These are phyloP conservation scores for Empis livida DNA, from an alignment of 2,888 invertebrate genomes.

Conservation along the genomic window DNA sequence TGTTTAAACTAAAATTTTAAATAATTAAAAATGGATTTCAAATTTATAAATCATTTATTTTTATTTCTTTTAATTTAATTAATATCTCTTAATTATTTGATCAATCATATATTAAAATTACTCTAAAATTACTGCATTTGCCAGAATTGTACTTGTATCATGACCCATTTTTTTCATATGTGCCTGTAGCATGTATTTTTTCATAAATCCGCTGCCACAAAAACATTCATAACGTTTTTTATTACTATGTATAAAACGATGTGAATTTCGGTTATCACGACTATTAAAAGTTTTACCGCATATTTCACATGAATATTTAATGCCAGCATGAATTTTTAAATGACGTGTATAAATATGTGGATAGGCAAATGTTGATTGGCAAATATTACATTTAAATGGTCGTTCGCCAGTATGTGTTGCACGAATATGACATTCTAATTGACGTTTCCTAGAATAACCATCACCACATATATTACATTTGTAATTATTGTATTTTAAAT, in stretches of 20 bases:
- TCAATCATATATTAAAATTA: too few species aligned
- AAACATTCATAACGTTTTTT: constrained; percentile 78
- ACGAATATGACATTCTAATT: constrained; percentile 62
- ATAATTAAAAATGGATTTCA: too few species aligned
- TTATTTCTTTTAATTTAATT: too few species aligned
- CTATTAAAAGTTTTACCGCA: constrained; percentile 77
- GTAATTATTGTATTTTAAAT: constrained; percentile 61
- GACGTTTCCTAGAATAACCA: constrained; percentile 51
- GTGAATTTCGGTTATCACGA: constrained; percentile 72
- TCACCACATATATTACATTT: constrained; percentile 58
- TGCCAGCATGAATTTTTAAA: constrained; percentile 61
- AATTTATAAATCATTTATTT: too few species aligned
- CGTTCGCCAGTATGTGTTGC: constrained; percentile 73
- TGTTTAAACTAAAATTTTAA: too few species aligned
- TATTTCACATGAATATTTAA: constrained; percentile 61
- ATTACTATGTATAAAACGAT: constrained; percentile 72
- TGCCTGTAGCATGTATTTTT: constrained; percentile 61
- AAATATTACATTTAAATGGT: constrained; percentile 58
- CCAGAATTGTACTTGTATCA: constrained; percentile 55
- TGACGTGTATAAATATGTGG: constrained; percentile 68
- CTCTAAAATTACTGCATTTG: too few species aligned
- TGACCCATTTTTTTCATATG: constrained; percentile 58
- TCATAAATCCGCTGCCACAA: constrained; percentile 72
- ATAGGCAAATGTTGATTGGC: constrained; percentile 68
- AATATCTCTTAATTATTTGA: too few species aligned